phyloP scores from a whole-genome alignment of 2,113 vertebrate genomes.

The Ariopsis seemanni region DNA sequence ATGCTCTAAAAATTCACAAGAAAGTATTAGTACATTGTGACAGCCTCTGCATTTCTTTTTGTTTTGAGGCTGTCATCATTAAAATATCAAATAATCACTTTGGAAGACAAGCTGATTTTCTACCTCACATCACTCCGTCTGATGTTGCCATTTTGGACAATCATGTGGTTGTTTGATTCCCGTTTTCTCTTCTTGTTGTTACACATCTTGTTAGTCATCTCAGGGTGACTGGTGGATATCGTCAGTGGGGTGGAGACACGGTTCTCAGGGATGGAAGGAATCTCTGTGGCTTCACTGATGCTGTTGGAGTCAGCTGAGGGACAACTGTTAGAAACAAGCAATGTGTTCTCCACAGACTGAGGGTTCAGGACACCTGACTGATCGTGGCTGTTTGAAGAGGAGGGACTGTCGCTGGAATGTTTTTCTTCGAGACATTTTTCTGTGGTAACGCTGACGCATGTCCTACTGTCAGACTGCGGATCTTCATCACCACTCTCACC shows the following conservation, averaged over 20 bases:
- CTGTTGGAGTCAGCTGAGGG: not conserved
- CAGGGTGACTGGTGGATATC: slow-evolving; percentile 60
- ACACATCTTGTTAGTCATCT: slow-evolving; percentile 45
- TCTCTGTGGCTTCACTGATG: slow-evolving; percentile 6
- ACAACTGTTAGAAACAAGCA: slow-evolving; percentile 53
- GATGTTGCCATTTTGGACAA: slow-evolving; percentile 40
- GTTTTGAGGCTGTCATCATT: too few relatives aligned
- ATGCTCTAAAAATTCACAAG: too few relatives aligned
- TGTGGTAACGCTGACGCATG: slow-evolving; percentile 42
- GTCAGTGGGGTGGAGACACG: not conserved
- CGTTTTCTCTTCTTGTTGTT: slow-evolving; percentile 64
- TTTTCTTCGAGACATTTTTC: slow-evolving; percentile 43
- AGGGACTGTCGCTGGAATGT: slow-evolving; percentile 46
- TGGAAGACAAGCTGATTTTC: not conserved
- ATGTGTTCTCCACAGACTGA: not conserved
- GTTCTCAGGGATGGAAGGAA: slow-evolving; percentile 28
- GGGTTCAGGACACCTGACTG: slow-evolving; percentile 60
- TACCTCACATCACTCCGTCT: slow-evolving; percentile 53
- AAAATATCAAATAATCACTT: too few relatives aligned
- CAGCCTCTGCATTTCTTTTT: not conserved
- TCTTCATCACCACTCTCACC: slow-evolving; percentile 40
- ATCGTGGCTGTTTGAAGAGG: slow-evolving; percentile 61
- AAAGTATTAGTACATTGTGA: too few relatives aligned
- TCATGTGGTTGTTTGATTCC: not conserved
- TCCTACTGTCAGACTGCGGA: slow-evolving; percentile 44